Conservation (phyloP, 2,113 vertebrate species). For the Psilopogon haemacephalus region DNA sequence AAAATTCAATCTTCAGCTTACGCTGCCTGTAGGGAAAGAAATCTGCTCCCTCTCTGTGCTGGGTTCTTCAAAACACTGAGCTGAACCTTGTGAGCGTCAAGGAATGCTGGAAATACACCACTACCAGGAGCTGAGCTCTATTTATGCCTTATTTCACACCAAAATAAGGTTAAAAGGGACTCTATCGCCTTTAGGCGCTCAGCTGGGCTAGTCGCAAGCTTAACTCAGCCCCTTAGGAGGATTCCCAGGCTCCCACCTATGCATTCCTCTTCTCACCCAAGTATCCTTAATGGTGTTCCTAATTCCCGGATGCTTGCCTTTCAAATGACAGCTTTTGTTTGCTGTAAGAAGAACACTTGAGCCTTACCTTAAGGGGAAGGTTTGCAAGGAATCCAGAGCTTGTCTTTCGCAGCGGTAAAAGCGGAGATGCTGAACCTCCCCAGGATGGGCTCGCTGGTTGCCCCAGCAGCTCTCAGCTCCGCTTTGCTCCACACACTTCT, state of each 20-base stretch:
- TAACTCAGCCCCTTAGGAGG: neutral
- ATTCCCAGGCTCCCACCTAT: fast-evolving
- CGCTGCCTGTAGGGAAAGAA: neutral
- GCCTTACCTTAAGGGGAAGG: neutral
- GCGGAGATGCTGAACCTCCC: neutral
- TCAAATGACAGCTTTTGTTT: neutral
- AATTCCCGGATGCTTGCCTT: neutral
- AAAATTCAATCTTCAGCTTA: neutral
- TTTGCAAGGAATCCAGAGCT: neutral
- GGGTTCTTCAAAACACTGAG: neutral
- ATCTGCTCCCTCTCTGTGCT: fast-evolving
- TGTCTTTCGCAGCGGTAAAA: neutral
- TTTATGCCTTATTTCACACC: neutral
- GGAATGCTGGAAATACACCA: neutral
- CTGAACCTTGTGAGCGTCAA: neutral
- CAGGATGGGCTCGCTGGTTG: neutral
- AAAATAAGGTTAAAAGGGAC: neutral
- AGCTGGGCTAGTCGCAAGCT: neutral
- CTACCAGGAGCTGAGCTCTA: neutral
- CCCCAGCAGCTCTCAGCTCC: neutral
- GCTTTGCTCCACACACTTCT: neutral
- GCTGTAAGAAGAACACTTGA: neutral
- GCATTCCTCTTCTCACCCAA: neutral
- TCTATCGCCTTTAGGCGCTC: neutral
- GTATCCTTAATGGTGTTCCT: fast-evolving